Evolutionary conservation across 2,113 vertebrate genomes (phyloP).

Genomic region (Sylvia atricapilla): DNA sequence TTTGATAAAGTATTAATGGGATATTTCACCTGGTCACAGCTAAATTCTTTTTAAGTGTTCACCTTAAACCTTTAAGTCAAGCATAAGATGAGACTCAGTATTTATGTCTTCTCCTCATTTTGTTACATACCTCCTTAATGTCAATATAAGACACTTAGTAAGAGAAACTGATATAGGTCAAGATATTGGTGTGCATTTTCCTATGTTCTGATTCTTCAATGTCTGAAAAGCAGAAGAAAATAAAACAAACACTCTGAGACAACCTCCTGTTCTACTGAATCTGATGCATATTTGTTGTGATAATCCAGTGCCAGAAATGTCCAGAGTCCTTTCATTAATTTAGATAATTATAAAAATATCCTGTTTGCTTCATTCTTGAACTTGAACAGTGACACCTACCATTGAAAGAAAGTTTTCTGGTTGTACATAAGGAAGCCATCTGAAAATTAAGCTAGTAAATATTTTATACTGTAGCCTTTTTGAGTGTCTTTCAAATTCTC

Average conservation of each 20-base stretch:
- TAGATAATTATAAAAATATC: neutral
- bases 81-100: neutral
- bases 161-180: neutral
- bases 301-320: neutral
- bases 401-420: neutral
- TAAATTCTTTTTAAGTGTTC: neutral
- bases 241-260: neutral
- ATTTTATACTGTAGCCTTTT: conserved; percentile 23
- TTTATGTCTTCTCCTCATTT: neutral
- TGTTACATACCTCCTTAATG: neutral
- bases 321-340: neutral
- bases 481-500: conserved; percentile 30
- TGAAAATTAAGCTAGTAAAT: conserved; percentile 29
- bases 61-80: neutral
- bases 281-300: neutral
- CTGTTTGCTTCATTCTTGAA: neutral
- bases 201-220: neutral
- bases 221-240: neutral
- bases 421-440: neutral
- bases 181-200: neutral
- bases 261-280: neutral
- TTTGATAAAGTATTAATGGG: neutral
- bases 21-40: neutral
- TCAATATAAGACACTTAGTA: neutral
- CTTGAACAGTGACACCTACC: neutral